phyloP scores from a whole-genome alignment of 2,797 vertebrate species.

The Scyliorhinus canicula region DNA sequence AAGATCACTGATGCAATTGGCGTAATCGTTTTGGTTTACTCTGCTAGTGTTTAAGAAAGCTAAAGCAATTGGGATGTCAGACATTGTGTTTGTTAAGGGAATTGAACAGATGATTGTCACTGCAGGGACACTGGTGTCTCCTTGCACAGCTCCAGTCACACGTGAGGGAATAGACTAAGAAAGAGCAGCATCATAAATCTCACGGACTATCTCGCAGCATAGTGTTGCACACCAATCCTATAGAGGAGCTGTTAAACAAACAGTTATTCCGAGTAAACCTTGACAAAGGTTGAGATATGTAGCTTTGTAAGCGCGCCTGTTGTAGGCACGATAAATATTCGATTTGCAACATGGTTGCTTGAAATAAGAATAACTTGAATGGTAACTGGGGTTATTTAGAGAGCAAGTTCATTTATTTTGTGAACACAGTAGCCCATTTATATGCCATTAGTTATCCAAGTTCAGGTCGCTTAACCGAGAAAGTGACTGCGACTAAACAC shows the following conservation, averaged over 20 bases:
- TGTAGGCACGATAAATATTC: neutral
- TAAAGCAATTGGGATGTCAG: neutral
- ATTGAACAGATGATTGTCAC: neutral
- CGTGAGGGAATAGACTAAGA: neutral
- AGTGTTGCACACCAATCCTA: neutral
- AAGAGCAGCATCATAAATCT: neutral
- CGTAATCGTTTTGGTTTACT: conserved; percentile 7
- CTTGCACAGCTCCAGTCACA: neutral
- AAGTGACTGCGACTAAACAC: no score
- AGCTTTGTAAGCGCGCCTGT: neutral
- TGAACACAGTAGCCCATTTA: neutral
- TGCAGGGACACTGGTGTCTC: neutral
- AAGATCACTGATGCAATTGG: neutral
- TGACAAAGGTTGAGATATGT: neutral
- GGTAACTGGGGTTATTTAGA: neutral
- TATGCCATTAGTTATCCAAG: neutral
- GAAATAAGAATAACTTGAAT: neutral
- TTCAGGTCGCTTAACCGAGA: neutral
- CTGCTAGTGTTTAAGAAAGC: neutral
- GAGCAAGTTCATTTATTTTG: neutral
- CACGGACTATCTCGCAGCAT: neutral
- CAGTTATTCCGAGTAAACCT: neutral
- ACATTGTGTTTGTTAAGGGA: neutral
- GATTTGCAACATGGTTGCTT: neutral
- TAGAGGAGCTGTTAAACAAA: neutral